Conservation (phyloP, 2,888 invertebrate genomes). For the Leptodirus hochenwartii region DNA sequence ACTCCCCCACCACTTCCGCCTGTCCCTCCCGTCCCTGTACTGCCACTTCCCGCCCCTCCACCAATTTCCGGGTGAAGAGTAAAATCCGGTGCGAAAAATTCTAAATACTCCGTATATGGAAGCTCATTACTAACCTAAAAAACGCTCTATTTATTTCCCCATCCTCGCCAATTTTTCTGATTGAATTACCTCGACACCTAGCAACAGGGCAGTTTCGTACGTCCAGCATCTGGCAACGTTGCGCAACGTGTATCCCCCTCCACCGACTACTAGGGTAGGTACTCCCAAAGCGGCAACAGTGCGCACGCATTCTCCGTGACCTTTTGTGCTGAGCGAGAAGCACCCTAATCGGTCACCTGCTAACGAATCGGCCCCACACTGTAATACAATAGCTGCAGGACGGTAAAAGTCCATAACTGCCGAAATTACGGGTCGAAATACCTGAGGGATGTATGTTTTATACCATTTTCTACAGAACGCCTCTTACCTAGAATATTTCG, state of each 20-base stretch:
- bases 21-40: no score
- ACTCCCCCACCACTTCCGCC: no score
- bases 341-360: slow-evolving; percentile 91
- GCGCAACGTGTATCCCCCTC: slow-evolving; percentile 74
- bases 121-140: slow-evolving; percentile 87
- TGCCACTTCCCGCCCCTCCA: no score
- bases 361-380: slow-evolving; percentile 96
- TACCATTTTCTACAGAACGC: no score
- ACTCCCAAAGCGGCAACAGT: slow-evolving; percentile 85
- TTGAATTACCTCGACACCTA: slow-evolving; percentile 87
- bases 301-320: slow-evolving; percentile 95
- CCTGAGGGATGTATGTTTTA: no score
- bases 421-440: slow-evolving; percentile 84
- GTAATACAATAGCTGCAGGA: slow-evolving; percentile 90
- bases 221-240: slow-evolving; percentile 99
- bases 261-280: slow-evolving; percentile 49
- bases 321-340: slow-evolving; percentile 86
- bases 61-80: slow-evolving; percentile 87
- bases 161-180: no score
- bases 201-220: slow-evolving; percentile 87
- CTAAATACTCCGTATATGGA: slow-evolving; percentile 89
- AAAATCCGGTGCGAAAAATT: slow-evolving; percentile 96
- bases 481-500: no score
- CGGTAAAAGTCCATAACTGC: slow-evolving; percentile 92
- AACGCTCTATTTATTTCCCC: no score